Conservation (phyloP, 2,888 invertebrate species). For the Amaurobius ferox region DNA sequence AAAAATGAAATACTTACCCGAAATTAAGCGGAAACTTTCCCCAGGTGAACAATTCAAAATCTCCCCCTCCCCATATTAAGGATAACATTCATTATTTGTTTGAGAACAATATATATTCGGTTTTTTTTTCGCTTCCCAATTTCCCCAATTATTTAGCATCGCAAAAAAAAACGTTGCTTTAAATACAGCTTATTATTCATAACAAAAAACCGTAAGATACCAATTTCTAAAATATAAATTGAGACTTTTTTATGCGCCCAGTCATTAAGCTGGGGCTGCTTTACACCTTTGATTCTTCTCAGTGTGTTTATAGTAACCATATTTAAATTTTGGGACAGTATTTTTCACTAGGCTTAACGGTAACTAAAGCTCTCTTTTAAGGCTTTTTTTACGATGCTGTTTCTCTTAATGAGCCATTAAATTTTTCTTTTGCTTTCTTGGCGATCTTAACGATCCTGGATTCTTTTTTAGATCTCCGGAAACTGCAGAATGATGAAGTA, state of each 20-base stretch:
- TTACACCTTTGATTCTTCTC: slow-evolving; percentile 62
- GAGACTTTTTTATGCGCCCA: slow-evolving; percentile 42
- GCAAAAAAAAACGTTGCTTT: slow-evolving; percentile 50
- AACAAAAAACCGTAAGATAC: slow-evolving; percentile 26
- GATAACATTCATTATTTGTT: slow-evolving; percentile 10
- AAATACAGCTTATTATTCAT: slow-evolving; percentile 69
- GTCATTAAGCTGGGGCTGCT: slow-evolving; percentile 60
- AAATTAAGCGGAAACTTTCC: slow-evolving; percentile 5
- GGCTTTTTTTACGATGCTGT: slow-evolving; percentile 50
- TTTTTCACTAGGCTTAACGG: slow-evolving; percentile 67
- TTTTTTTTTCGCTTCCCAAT: not conserved
- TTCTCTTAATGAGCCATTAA: slow-evolving; percentile 70
- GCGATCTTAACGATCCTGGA: slow-evolving; percentile 57
- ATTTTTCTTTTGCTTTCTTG: slow-evolving; percentile 51
- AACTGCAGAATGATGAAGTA: slow-evolving; percentile 31
- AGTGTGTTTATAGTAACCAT: slow-evolving; percentile 62
- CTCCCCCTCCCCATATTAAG: not conserved
- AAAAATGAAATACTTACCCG: not conserved
- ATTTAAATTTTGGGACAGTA: slow-evolving; percentile 71
- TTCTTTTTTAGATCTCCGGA: slow-evolving; percentile 29
- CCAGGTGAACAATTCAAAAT: slow-evolving; percentile 4
- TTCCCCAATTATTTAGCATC: slow-evolving; percentile 36
- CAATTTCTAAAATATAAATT: slow-evolving; percentile 64
- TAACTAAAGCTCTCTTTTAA: slow-evolving; percentile 62
- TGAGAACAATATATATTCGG: not conserved